Evolutionary conservation across 2,113 vertebrate species (phyloP).

Genomic region (Steatornis caripensis): DNA sequence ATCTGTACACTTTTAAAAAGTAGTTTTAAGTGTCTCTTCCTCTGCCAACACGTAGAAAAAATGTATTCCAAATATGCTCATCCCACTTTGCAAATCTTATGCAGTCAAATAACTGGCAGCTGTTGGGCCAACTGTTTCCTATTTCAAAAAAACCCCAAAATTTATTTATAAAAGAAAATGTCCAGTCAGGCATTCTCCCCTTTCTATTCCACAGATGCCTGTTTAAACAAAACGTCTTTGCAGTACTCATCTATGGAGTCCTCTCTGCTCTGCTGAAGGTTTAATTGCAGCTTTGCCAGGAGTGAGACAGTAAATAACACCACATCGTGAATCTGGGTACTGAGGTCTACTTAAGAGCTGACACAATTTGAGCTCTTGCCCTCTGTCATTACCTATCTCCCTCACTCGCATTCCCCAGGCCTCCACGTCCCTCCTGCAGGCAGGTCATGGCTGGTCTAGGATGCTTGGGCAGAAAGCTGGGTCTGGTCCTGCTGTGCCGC

Average conservation of each 20-base stretch:
- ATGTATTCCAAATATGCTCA: slow-evolving; percentile 10
- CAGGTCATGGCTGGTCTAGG: rapidly evolving
- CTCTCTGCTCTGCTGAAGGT: not conserved
- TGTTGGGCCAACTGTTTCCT: slow-evolving; percentile 26
- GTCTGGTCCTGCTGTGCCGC: not conserved
- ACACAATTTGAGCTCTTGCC: not conserved
- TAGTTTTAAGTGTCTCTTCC: not conserved
- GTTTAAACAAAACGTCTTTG: slow-evolving; percentile 6
- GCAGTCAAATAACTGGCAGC: slow-evolving; percentile 33
- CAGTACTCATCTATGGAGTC: not conserved
- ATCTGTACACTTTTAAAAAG: not conserved
- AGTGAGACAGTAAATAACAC: not conserved
- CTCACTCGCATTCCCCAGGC: not conserved
- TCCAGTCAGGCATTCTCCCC: not conserved
- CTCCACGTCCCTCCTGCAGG: rapidly evolving
- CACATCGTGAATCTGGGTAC: not conserved
- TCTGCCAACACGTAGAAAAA: not conserved
- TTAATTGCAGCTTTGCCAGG: slow-evolving; percentile 17
- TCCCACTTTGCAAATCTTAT: slow-evolving; percentile 12
- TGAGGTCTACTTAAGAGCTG: not conserved
- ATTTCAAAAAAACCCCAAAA: not conserved
- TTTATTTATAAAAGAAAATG: slow-evolving; percentile 36
- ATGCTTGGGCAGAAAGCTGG: not conserved
- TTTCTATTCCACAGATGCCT: slow-evolving; percentile 19
- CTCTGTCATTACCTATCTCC: not conserved